Evolutionary conservation across 2,113 vertebrate genomes (phyloP).

Genomic region (Tragelaphus buxtoni): DNA sequence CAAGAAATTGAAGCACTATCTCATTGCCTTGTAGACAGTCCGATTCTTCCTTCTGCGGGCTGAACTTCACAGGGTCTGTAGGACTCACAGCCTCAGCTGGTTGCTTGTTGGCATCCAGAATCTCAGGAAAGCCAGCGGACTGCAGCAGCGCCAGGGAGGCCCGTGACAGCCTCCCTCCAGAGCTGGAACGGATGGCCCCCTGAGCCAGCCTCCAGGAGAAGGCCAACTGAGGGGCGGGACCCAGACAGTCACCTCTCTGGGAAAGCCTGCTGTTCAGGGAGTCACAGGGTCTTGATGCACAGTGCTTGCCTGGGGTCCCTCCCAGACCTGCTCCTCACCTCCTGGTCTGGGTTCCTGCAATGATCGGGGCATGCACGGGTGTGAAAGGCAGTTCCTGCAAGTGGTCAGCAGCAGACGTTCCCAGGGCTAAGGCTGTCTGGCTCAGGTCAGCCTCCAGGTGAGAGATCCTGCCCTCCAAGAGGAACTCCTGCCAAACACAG

Average conservation of each 20-base stretch:
- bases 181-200: constrained; percentile 69
- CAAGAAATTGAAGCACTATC: constrained; percentile 92
- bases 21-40: constrained; percentile 89
- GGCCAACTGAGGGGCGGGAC: accelerated
- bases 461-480: constrained; percentile 77
- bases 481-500: constrained; percentile 59
- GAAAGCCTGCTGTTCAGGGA: neutral
- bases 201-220: neutral
- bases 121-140: constrained; percentile 84
- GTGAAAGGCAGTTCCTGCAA: constrained; percentile 88
- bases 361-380: constrained; percentile 87
- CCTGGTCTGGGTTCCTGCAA: constrained; percentile 81
- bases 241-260: accelerated
- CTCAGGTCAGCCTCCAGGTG: constrained; percentile 85
- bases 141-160: constrained; percentile 85
- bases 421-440: neutral
- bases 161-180: constrained; percentile 81
- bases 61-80: constrained; percentile 76
- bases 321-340: constrained; percentile 80
- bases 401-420: constrained; percentile 50
- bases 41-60: constrained; percentile 83
- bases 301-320: neutral
- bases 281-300: neutral
- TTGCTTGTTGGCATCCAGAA: constrained; percentile 82
- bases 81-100: constrained; percentile 85